Percentiles rank a stretch among this genome's conserved stretches.
Conservation (phyloP, 2,797 vertebrate genomes). For the Carduelis carduelis region DNA sequence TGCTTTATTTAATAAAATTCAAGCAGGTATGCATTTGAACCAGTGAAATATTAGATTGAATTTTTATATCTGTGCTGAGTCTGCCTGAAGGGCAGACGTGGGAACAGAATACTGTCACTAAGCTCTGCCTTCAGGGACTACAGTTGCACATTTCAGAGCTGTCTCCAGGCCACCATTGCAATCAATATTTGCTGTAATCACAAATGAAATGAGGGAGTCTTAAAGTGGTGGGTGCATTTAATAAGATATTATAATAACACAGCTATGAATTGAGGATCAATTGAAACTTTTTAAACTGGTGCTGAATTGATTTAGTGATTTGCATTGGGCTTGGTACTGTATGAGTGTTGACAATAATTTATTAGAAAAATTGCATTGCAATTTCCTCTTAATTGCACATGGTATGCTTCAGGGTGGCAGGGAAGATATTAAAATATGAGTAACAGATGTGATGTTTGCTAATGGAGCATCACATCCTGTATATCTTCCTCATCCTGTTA, state of each 20-base stretch:
- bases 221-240: neutral
- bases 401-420: conserved; percentile 30
- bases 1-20: neutral
- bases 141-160: neutral
- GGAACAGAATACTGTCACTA: neutral
- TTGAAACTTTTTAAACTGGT: conserved; percentile 39
- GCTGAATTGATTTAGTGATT: conserved; percentile 40
- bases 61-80: neutral
- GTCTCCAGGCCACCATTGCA: neutral
- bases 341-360: conserved; percentile 33
- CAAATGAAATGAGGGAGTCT: neutral
- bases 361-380: neutral
- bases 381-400: conserved; percentile 57
- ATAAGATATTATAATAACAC: conserved; percentile 9
- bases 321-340: conserved; percentile 13
- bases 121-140: neutral
- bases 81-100: neutral
- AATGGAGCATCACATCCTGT: neutral
- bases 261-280: conserved; percentile 43
- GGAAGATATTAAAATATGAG: conserved; percentile 61
- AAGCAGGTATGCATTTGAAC: neutral
- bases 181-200: conserved; percentile 7
- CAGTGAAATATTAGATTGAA: neutral
- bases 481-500: conserved; percentile 29
- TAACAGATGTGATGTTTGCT: conserved; percentile 54